Conservation (phyloP, 2,797 vertebrate species). For the Melanogrammus aeglefinus region DNA sequence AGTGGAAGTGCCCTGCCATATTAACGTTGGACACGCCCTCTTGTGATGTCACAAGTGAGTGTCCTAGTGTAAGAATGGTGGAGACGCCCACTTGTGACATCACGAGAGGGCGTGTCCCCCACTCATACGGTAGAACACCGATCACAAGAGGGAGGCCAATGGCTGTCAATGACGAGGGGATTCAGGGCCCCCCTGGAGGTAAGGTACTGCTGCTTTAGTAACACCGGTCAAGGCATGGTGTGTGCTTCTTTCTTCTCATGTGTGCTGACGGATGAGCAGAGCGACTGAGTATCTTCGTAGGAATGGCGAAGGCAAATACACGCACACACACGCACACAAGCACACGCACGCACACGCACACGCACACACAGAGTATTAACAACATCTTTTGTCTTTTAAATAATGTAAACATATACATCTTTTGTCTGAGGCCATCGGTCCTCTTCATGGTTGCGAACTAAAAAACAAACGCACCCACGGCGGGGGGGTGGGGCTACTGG, state of each 20-base stretch:
- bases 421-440: conserved; percentile 88
- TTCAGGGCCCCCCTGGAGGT: neutral
- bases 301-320: conserved; percentile 92
- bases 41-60: too few relatives aligned
- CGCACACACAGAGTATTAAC: conserved; percentile 91
- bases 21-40: too few relatives aligned
- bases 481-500: conserved; percentile 76
- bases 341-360: conserved; percentile 87
- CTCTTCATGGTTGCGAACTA: conserved; percentile 74
- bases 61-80: too few relatives aligned
- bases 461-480: conserved; percentile 32
- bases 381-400: conserved; percentile 88
- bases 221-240: conserved; percentile 19
- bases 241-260: conserved; percentile 71
- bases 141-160: neutral
- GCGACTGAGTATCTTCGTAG: conserved; percentile 76
- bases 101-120: neutral
- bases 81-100: neutral
- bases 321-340: conserved; percentile 62
- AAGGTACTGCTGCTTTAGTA: neutral
- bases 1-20: too few relatives aligned
- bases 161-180: neutral
- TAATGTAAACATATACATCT: conserved; percentile 99
- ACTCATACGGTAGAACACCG: neutral
- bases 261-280: conserved; percentile 60